phyloP scores from a whole-genome alignment of 1,140 invertebrate species.

The Centruroides sculpturatus region DNA sequence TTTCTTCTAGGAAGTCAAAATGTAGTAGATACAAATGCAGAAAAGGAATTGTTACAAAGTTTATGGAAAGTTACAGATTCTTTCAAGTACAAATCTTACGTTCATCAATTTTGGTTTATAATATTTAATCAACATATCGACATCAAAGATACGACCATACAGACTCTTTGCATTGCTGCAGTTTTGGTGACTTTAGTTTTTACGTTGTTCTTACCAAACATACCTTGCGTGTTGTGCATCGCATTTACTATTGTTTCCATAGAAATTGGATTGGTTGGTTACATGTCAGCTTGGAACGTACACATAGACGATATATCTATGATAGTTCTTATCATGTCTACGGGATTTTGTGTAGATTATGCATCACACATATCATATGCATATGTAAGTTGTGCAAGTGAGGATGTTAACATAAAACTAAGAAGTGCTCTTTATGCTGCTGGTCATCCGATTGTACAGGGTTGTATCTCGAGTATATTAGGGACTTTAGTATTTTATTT shows the following conservation, averaged over 20 bases:
- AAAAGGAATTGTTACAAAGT: conserved; percentile 74
- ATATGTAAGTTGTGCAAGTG: conserved; percentile 63
- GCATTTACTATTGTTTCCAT: conserved; percentile 90
- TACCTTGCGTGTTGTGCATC: conserved; percentile 83
- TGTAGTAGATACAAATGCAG: conserved; percentile 72
- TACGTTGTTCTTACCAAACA: conserved; percentile 87
- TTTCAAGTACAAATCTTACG: conserved; percentile 73
- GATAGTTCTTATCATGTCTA: conserved; percentile 97
- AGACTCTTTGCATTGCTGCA: conserved; percentile 80
- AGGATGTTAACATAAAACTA: conserved; percentile 44
- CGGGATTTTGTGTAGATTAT: conserved; percentile 94
- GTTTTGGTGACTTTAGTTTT: conserved; percentile 89
- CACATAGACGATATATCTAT: conserved; percentile 93
- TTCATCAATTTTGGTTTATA: conserved; percentile 85
- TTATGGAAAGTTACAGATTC: conserved; percentile 58
- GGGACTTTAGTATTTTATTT: conserved; percentile 71
- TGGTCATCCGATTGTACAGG: conserved; percentile 85
- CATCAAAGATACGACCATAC: conserved; percentile 77
- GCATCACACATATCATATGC: conserved; percentile 93
- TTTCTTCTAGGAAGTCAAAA: conserved; percentile 79
- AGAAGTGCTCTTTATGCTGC: conserved; percentile 71
- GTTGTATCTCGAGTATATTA: conserved; percentile 78
- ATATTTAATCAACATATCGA: conserved; percentile 90
- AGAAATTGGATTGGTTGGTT: conserved; percentile 85
- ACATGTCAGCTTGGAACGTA: conserved; percentile 89